A percentile compares a stretch with the other conserved stretches of the same genome.
phyloP scores from a whole-genome alignment of 1,140 invertebrate species.

The Saccostrea glomerata region DNA sequence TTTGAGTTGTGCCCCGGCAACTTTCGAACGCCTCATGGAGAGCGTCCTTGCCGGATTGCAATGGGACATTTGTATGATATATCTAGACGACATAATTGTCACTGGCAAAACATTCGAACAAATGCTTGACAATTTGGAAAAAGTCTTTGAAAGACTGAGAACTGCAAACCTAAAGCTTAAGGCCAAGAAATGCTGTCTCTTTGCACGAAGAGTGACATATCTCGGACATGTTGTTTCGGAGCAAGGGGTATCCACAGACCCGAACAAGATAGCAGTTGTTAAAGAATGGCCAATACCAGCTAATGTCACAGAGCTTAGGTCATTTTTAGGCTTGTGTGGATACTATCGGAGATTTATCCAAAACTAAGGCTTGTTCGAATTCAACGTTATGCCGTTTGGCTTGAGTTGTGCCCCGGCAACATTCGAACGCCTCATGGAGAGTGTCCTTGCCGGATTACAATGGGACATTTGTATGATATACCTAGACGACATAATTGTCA shows the following conservation, averaged over 20 bases:
- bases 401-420: constrained; percentile 55
- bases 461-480: not conserved
- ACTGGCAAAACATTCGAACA: not conserved
- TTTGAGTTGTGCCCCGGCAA: constrained; percentile 52
- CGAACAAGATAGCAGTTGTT: no score
- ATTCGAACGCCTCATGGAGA: constrained; percentile 59
- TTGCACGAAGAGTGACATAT: no score
- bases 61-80: not conserved
- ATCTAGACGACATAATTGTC: not conserved
- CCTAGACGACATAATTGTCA: not conserved
- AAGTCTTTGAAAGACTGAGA: not conserved
- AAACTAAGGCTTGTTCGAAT: constrained; percentile 57
- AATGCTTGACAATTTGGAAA: not conserved
- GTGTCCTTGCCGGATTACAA: constrained; percentile 41
- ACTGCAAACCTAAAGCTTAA: not conserved
- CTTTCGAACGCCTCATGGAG: constrained; percentile 60
- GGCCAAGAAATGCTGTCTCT: not conserved
- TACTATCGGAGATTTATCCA: no score
- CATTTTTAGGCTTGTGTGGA: no score
- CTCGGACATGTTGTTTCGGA: no score
- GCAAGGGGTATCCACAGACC: no score
- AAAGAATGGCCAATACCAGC: no score
- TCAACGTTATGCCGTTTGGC: constrained; percentile 62
- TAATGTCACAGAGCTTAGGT: no score
- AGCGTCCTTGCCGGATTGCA: constrained; percentile 44